Evolutionary conservation across 1,140 invertebrate species (phyloP), one percentile per base, ranked within the genome.

Genomic region (Drosophila kurseongensis): DNA sequence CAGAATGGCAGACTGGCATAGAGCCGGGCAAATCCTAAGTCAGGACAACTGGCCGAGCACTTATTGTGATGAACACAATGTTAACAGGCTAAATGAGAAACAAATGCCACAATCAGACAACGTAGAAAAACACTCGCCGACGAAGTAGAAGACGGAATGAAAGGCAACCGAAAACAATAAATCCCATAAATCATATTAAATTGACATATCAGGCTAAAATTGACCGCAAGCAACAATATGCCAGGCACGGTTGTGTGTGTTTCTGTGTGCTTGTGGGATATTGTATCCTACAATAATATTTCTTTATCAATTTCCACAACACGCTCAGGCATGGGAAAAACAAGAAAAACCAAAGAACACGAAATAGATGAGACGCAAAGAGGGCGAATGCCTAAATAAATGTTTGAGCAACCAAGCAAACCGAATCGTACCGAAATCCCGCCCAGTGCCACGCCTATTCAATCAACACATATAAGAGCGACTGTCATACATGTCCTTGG

Each of bases 161-260:
- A 56, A 63, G 56, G 77, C 65, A 67, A 18, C 44, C 65, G 75
- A 88, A 80, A 80, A 89, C 80, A 88, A 89, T 89, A 89, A 89
- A 84, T 89, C 84, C 77, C 84, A 89, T 89, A 89, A 89, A 89
- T 89, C 84, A 89, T 89, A 89, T 89, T 89, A 89, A 89, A 89
- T 89, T 89, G 84, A 89, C 84, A 89, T 89, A 89, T 89, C 80
- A 84, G 80, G 69, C 84, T 51, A 84, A 84, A 89, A 80, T 89
- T 84, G 84, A 89, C 84, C 84, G 80, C 80, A 89, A 60, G 66
- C 67, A 71, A 48, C 65, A 71, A 69, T 58, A 67, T 58, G 47
- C 29, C 16, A 40, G 42, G 27, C 36, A 62, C 62, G 56, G 23
- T 16, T 47, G 52, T 47, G 14, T 45, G 40, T 47, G 50, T 32